Evolutionary conservation across 2,797 vertebrate species (phyloP).

Genomic region (Siniperca scherzeri): DNA sequence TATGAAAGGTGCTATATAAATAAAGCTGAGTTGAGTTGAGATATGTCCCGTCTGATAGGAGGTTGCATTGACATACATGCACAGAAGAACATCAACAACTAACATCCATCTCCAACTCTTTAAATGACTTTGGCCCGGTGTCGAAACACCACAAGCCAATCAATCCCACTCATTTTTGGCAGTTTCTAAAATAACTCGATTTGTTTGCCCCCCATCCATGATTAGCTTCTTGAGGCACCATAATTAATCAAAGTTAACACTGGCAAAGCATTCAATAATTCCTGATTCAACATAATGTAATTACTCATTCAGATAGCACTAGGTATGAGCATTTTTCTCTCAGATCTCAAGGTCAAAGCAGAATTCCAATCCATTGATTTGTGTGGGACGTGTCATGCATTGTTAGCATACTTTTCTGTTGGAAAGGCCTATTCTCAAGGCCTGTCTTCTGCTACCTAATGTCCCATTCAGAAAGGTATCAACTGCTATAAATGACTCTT

Average conservation of each 20-base stretch:
- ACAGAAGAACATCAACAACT: constrained; percentile 24
- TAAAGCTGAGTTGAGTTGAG: too few relatives aligned
- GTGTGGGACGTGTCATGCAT: constrained; percentile 52
- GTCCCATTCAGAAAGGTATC: neutral
- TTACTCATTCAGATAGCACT: constrained; percentile 66
- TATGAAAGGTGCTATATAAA: too few relatives aligned
- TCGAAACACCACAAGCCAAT: constrained; percentile 45
- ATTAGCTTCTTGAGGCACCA: constrained; percentile 52
- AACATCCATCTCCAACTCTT: constrained; percentile 40
- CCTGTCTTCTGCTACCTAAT: neutral
- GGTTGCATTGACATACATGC: constrained; percentile 26
- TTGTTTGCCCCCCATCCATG: constrained; percentile 44
- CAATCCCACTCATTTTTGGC: constrained; percentile 55
- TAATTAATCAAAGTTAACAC: constrained; percentile 77
- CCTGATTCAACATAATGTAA: constrained; percentile 67
- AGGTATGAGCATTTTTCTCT: constrained; percentile 49
- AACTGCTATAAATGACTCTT: neutral
- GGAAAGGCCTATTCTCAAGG: constrained; percentile 1
- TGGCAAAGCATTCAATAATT: constrained; percentile 66
- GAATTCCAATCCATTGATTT: constrained; percentile 62
- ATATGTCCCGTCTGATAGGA: constrained; percentile 45
- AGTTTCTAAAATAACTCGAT: constrained; percentile 60
- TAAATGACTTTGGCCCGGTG: constrained; percentile 34
- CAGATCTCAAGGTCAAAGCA: constrained; percentile 73
- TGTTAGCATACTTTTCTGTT: constrained; percentile 32